Percentiles rank a stretch among this genome's conserved stretches.
Conservation (phyloP, 2,113 vertebrate genomes). For the Gasterosteus nipponicus region DNA sequence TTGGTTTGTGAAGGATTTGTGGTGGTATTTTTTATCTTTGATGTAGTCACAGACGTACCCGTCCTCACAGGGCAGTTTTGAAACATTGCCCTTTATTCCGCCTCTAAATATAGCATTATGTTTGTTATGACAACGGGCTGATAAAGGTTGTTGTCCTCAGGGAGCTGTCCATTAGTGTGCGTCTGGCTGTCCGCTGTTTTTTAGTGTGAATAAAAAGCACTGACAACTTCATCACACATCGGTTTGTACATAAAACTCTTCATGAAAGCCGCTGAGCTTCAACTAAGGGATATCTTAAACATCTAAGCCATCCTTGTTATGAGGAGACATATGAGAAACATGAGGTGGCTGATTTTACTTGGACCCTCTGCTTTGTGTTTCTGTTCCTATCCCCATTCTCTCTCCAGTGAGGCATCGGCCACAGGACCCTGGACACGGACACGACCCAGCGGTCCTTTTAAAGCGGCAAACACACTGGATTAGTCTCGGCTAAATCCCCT, state of each 20-base stretch:
- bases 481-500: slow-evolving; percentile 40
- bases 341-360: slow-evolving; percentile 38
- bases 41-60: neutral
- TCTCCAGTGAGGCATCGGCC: neutral
- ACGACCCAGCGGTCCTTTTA: slow-evolving; percentile 64
- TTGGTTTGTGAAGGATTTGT: slow-evolving; percentile 1
- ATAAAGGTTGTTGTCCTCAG: slow-evolving; percentile 30
- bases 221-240: neutral
- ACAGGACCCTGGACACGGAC: slow-evolving; percentile 33
- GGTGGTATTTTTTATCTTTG: slow-evolving; percentile 24
- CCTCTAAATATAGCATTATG: slow-evolving; percentile 9
- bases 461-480: slow-evolving; percentile 34
- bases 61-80: neutral
- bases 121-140: slow-evolving; percentile 67
- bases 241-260: slow-evolving; percentile 1
- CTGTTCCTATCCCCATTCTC: slow-evolving; percentile 15
- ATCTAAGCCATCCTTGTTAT: neutral
- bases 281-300: slow-evolving; percentile 5
- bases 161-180: slow-evolving; percentile 15
- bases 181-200: neutral
- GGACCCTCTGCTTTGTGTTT: slow-evolving; percentile 58
- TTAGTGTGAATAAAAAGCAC: neutral
- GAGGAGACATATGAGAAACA: slow-evolving; percentile 10
- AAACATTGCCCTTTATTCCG: slow-evolving; percentile 17
- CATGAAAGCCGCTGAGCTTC: neutral